Base-by-base conservation (phyloP, 2,113 vertebrate species). In the Crotalus helleri region DNA sequence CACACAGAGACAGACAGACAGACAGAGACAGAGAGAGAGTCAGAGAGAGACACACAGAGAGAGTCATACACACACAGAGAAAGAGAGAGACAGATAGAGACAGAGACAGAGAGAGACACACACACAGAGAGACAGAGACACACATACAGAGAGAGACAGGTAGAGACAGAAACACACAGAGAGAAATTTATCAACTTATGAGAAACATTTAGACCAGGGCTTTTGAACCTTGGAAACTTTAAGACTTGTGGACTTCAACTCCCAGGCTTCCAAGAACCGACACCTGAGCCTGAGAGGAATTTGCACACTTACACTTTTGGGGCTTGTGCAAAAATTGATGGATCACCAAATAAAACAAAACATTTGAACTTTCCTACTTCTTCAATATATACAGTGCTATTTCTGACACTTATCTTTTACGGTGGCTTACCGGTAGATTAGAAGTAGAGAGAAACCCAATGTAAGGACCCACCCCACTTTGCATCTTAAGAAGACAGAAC, bases 51-150 rank as follows among this genome's bases (percentile, higher is more conserved):
- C 0, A 33, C 1, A 33, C 1, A 1, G 44, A 44, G 0, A 44
- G 44, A 44, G n/a, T n/a, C 3, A 44, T 0, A 44, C 0, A 44
- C 3, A 44, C 3, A 44, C 3, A 44, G 3, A 44, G 3, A 44
- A 0, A 44, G 44, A 44, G 44, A 44, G 3, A 44, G 3, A 44
- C n/a, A n/a, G n/a, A n/a, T n/a, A 3, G 3, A 3, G 0, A 3
- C 3, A 3, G 0, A 3, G 0, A 3, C 3, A 3, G 0, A 3
- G 0, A 3, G 2, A 2, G 0, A 3, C 3, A 3, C 3, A 3
- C 3, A 3, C 3, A 3, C 3, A 6, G 0, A 6, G 5, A 6
- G 5, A 6, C 0, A 6, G 5, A 6, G 39, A 39, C 1, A 39
- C 39, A 39, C 39, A 39, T 1, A 39, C 39, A 39, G 46, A 49